phyloP scores from a whole-genome alignment of 2,797 vertebrate species.

The Adelosebastes latens region DNA sequence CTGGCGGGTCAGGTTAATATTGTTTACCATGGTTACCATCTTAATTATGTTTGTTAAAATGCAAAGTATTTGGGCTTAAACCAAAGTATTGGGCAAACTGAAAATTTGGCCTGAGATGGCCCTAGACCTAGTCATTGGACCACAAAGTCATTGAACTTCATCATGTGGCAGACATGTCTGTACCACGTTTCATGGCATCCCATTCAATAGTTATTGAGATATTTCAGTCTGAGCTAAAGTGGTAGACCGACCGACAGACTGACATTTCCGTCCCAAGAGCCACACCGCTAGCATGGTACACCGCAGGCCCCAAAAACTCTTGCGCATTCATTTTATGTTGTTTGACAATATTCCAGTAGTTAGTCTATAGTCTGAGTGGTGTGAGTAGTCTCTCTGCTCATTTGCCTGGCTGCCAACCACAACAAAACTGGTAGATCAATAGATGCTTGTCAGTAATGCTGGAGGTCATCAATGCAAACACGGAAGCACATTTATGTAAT shows the following conservation, averaged over 20 bases:
- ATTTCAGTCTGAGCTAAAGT: not conserved
- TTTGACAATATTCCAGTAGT: conserved; percentile 25
- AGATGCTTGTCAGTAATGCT: conserved; percentile 58
- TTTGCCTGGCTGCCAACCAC: conserved; percentile 39
- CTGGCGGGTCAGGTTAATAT: too few species aligned
- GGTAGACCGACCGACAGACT: not conserved
- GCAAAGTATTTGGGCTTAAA: not conserved
- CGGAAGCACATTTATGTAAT: conserved; percentile 72
- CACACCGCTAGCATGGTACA: not conserved
- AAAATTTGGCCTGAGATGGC: not conserved
- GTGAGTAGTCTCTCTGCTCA: conserved; percentile 39
- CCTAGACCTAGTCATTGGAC: not conserved
- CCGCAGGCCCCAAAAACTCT: not conserved
- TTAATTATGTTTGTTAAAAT: not conserved
- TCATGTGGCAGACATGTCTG: not conserved
- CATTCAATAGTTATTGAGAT: not conserved
- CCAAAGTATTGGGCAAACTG: not conserved
- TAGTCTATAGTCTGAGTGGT: conserved; percentile 1
- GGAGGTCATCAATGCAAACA: conserved; percentile 72
- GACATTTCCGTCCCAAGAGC: not conserved
- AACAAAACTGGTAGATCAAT: conserved; percentile 70
- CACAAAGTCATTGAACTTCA: not conserved
- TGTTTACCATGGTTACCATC: not conserved
- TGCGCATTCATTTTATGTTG: not conserved
- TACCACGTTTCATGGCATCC: not conserved